phyloP scores from a whole-genome alignment of 2,113 vertebrate genomes.

The Acrocephalus arundinaceus region DNA sequence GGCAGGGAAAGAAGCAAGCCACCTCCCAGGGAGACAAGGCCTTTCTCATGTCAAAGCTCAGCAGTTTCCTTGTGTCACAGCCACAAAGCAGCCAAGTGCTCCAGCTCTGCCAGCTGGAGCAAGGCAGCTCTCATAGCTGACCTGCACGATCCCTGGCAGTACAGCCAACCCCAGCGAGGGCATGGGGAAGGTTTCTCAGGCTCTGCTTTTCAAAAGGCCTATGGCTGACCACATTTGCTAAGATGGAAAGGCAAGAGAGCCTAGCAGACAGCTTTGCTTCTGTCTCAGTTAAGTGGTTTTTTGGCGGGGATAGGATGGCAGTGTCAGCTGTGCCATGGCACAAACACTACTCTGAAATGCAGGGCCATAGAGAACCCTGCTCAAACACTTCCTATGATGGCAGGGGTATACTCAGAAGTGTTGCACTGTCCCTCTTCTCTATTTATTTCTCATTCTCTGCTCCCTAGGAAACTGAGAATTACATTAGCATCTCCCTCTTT shows the following conservation, averaged over 20 bases:
- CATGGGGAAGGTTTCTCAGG: neutral
- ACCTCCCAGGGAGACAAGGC: neutral
- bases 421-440: neutral
- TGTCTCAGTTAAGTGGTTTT: neutral
- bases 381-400: neutral
- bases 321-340: neutral
- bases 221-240: neutral
- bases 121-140: neutral
- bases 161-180: fast-evolving
- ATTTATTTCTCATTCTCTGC: constrained; percentile 27
- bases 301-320: neutral
- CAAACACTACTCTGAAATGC: neutral
- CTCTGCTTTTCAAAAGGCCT: neutral
- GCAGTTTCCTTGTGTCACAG: neutral
- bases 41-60: neutral
- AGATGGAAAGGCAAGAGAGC: neutral
- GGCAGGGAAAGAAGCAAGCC: neutral
- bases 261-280: neutral
- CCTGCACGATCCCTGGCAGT: fast-evolving
- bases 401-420: neutral
- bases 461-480: constrained; percentile 40
- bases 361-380: neutral
- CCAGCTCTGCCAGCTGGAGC: neutral
- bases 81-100: neutral
- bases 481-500: neutral